Evolutionary conservation across 2,797 vertebrate genomes (phyloP), one percentile per base, ranked within the genome.

Genomic region (Clarias fuscus): DNA sequence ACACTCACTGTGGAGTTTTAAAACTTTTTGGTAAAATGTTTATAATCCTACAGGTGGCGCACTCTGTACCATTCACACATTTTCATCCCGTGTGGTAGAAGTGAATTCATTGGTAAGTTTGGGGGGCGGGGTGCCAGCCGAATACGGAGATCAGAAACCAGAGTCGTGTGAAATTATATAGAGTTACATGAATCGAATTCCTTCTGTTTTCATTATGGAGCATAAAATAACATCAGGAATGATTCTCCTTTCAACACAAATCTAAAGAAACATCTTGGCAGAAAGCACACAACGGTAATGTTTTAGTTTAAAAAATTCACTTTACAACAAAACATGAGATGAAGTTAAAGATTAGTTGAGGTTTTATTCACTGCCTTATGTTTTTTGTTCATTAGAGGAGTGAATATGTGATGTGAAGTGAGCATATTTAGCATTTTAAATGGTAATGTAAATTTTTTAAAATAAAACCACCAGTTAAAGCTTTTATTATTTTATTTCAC

Each of bases 401-500:
- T 76, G 6, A 56, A 76, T 30, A 14, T 53, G 1, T n/a, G 11
- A 27, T 76, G n/a, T 53, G 56, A 27, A 72, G 43, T 24, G 1
- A 48, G 27, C 6, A 58, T 75, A 17, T 75, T 56, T n/a, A n/a
- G n/a, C 13, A 37, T 77, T 77, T 33, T 59, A 30, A 77, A 20
- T 20, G 15, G 8, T 13, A 33, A 2, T 15, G 5, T 8, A 30
- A 76, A 78, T 59, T 5, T 79, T 77, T 86, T 1, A 80, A 77
- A 72, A 73, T 20, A 72, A 84, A 40, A 86, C 56, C 43, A 18
- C 86, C 79, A 72, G 90, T 88, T 93, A 93, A 93, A 88, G 27
- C 90, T 85, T 82, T 88, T 75, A 87, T 81, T 81, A 88, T 89
- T 94, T 94, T 93, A 93, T 93, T 95, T 70, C 87, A 88, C 90